phyloP scores from a whole-genome alignment of 2,888 invertebrate genomes.

The Epsilonema sp. region DNA sequence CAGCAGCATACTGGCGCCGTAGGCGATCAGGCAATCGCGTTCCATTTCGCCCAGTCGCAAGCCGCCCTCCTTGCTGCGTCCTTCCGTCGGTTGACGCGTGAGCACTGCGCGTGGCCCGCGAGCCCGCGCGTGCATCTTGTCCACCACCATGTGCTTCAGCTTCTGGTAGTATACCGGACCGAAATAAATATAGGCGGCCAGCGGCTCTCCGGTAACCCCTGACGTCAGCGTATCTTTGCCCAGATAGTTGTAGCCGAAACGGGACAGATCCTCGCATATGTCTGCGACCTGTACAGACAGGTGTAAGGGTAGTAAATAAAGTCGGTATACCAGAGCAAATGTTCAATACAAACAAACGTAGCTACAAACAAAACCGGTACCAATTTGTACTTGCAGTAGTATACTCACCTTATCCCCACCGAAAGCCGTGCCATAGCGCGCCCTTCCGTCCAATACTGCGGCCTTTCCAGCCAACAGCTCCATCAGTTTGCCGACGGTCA shows the following conservation, averaged over 20 bases:
- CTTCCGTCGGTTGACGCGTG: conserved; percentile 89
- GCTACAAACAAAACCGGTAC: no score
- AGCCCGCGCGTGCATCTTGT: conserved; percentile 93
- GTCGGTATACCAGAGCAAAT: no score
- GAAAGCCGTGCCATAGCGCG: conserved; percentile 87
- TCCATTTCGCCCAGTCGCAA: conserved; percentile 97
- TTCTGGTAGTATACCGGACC: conserved; percentile 65
- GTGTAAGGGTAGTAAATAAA: no score
- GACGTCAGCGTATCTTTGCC: conserved; percentile 44
- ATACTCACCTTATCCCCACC: conserved; percentile 74
- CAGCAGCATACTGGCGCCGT: conserved; percentile 58
- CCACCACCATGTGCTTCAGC: conserved; percentile 97
- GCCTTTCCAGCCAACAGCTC: conserved; percentile 90
- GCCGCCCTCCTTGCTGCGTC: conserved; percentile 38
- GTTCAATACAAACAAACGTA: no score
- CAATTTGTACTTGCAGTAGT: no score
- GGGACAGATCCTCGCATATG: conserved; percentile 62
- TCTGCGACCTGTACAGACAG: conserved; percentile 38
- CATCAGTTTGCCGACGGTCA: conserved; percentile 97
- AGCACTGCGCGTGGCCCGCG: conserved; percentile 77
- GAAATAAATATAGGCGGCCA: conserved; percentile 91
- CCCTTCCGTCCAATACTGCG: conserved; percentile 66
- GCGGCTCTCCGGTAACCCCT: conserved; percentile 38
- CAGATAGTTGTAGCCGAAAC: conserved; percentile 77
- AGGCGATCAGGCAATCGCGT: conserved; percentile 85